Evolutionary conservation across 2,113 vertebrate genomes (phyloP).

Genomic region (Tenrec ecaudatus): DNA sequence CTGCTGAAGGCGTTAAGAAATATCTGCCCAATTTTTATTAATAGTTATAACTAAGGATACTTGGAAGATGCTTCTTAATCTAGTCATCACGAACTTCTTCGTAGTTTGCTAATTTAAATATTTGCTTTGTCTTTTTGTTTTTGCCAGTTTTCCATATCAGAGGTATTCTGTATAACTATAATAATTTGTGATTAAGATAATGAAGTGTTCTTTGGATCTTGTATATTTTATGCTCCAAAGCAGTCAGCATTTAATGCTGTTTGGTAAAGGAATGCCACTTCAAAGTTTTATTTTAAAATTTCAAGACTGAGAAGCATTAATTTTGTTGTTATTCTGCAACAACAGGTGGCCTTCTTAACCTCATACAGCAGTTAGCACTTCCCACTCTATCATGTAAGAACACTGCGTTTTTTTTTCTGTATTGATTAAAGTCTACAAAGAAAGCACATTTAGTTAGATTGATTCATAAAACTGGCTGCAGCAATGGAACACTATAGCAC

Average conservation of each 20-base stretch:
- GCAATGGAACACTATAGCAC: background rate
- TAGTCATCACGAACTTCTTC: conserved; percentile 17
- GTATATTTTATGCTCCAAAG: background rate
- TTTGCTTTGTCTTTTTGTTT: background rate
- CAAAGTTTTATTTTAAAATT: conserved; percentile 33
- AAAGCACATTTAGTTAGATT: conserved; percentile 52
- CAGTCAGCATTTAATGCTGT: background rate
- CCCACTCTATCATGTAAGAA: conserved; percentile 9
- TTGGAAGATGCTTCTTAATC: background rate
- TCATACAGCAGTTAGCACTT: background rate
- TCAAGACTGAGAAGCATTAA: background rate
- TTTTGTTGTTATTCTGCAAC: conserved; percentile 33
- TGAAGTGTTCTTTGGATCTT: background rate
- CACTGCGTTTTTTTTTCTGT: conserved; percentile 38
- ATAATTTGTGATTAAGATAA: background rate
- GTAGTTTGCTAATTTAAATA: background rate
- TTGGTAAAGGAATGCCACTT: conserved; percentile 33
- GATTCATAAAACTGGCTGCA: conserved; percentile 36
- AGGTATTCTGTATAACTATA: background rate
- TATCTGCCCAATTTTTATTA: background rate
- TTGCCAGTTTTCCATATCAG: background rate
- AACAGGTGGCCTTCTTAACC: conserved; percentile 9
- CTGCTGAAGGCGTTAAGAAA: background rate
- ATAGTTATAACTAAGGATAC: background rate
- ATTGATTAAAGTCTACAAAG: conserved; percentile 55